These are phyloP conservation scores for Ispidina lecontei DNA, from an alignment of 2,797 vertebrate genomes.

Conservation along the genomic window DNA sequence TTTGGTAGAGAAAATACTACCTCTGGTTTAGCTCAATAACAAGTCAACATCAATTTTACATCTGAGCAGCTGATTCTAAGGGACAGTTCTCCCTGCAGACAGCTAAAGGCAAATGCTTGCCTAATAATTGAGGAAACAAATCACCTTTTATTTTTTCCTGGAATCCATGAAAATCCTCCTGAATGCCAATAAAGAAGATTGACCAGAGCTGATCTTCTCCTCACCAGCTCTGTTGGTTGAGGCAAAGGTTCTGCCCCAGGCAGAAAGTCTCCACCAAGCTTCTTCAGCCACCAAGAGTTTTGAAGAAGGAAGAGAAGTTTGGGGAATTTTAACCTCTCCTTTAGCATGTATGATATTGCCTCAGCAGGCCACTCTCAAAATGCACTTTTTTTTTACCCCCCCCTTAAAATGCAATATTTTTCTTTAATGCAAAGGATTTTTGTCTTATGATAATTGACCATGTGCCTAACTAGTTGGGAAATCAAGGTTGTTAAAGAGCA, in stretches of 20 bases:
- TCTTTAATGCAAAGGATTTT: not conserved
- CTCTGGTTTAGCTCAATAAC: not conserved
- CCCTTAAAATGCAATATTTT: not conserved
- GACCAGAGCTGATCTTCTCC: not conserved
- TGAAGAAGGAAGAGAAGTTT: not conserved
- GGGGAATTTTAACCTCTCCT: not conserved
- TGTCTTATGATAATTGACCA: fast-evolving
- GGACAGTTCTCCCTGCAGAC: not conserved
- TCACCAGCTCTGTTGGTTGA: not conserved
- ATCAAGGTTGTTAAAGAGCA: not conserved
- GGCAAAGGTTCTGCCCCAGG: not conserved
- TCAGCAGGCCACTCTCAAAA: not conserved
- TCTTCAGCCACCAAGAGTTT: fast-evolving
- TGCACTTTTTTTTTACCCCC: no score
- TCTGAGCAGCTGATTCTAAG: not conserved
- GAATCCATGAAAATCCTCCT: not conserved
- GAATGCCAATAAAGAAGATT: not conserved
- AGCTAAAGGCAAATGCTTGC: not conserved
- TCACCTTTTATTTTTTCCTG: no score
- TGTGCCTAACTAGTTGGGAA: not conserved
- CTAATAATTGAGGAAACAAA: not conserved
- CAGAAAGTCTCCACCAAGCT: not conserved
- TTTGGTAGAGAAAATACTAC: not conserved
- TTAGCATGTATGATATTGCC: not conserved
- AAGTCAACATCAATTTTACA: not conserved